Evolutionary conservation across 2,888 invertebrate genomes (phyloP), one percentile per base, ranked within the genome.

Genomic region (Furcula furcula): DNA sequence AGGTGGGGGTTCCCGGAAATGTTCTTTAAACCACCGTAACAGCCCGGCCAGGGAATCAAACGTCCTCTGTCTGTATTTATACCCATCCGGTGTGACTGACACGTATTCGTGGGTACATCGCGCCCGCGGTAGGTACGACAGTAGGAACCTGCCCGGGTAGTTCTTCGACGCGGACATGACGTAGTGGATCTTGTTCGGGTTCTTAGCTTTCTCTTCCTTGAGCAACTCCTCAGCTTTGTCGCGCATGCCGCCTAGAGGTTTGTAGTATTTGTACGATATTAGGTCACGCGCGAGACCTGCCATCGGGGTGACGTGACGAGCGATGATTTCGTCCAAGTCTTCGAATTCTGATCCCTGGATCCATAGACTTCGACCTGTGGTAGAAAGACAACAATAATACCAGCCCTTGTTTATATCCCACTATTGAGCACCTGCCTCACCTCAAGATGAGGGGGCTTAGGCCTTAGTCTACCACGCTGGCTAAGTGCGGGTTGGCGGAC

Each of bases 241-340:
- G 37, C 95, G 93, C 59, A 94, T 92, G 1, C 97, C 97, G 31
- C 93, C 91, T 15, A 94, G 92, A 14, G 94, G 91, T 51, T 93
- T 92, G 80, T 94, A 98, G 77, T 98, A 98, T 68, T 97, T 97
- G 83, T 97, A 98, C 22, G 93, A 92, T 31, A 98, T 85, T 21
- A 99, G 90, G 69, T 99, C 99, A 2, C 98, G 91, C 0, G 97
- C 97, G 66, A 94, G 94, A 0, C 95, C 92, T 0, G 98, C 98
- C 98, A 99, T 98, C 0, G 99, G 99, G 40, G 96, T 97, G 3
- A 99, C 94, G 81, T 97, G 93, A 7, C 99, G 92, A 0, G 99
- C 98, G 34, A 99, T 96, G 40, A 99, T 99, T 93, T 99, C 99
- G 79, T 99, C 99, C 18, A 99, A 88, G 83, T 99, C 99, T 86